Conservation (phyloP, 2,113 vertebrate genomes). For the Gallinago paraguaiae region DNA sequence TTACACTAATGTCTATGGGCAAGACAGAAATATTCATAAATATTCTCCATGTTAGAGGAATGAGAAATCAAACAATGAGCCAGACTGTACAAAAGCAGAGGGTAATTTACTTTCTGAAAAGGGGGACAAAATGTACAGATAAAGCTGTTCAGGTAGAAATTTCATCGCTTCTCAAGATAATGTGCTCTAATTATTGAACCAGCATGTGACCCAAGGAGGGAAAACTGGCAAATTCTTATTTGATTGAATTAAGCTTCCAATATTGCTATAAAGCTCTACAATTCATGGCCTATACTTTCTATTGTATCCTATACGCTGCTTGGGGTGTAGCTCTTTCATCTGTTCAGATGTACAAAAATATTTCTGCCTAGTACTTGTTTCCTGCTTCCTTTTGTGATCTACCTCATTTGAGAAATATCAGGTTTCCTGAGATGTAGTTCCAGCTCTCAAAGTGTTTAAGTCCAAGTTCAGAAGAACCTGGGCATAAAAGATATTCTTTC, state of each 20-base stretch:
- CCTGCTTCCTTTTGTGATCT: not conserved
- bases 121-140: not conserved
- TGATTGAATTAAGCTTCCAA: not conserved
- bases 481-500: not conserved
- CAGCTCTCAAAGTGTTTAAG: not conserved
- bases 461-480: not conserved
- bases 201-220: not conserved
- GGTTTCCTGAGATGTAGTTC: not conserved
- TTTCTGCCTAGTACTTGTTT: not conserved
- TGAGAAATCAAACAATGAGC: not conserved
- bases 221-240: not conserved
- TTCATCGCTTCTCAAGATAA: not conserved
- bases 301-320: not conserved
- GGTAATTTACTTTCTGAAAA: not conserved
- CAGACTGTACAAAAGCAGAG: not conserved
- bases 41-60: not conserved
- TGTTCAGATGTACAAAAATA: not conserved
- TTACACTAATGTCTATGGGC: not conserved
- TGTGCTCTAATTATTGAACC: not conserved
- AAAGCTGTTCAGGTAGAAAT: not conserved
- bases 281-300: not conserved
- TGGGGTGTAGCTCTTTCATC: not conserved
- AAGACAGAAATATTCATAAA: not conserved
- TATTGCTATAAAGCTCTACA: not conserved
- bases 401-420: not conserved